A percentile compares a stretch with the other conserved stretches of the same genome.
phyloP scores from a whole-genome alignment of 2,113 vertebrate species.

The Loxodonta africana region DNA sequence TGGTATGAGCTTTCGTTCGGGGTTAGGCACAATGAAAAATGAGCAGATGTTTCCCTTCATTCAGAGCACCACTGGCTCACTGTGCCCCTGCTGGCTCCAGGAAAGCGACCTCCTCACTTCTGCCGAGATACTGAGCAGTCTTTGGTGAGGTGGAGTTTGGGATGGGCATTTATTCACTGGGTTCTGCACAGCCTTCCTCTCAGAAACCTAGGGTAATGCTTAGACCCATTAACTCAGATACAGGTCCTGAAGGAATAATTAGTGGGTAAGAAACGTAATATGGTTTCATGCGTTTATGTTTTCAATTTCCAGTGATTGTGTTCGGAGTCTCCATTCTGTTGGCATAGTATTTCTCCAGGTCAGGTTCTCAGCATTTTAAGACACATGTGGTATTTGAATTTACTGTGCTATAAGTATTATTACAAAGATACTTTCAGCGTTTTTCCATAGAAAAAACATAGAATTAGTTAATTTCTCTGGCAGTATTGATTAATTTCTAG shows the following conservation, averaged over 20 bases:
- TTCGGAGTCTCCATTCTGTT: background rate
- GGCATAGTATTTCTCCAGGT: background rate
- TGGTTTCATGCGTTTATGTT: background rate
- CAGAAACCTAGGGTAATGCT: background rate
- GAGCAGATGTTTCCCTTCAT: constrained; percentile 55
- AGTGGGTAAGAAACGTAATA: background rate
- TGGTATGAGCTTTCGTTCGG: background rate
- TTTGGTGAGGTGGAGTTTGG: background rate
- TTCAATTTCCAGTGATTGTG: background rate
- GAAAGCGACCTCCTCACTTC: background rate
- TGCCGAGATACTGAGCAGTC: rapidly evolving
- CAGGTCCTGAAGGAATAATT: background rate
- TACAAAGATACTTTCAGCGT: constrained; percentile 13
- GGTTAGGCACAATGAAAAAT: background rate
- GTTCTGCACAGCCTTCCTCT: background rate
- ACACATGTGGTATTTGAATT: background rate
- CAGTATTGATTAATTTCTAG: background rate
- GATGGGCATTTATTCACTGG: background rate
- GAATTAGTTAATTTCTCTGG: background rate
- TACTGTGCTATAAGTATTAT: background rate
- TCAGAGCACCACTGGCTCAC: background rate
- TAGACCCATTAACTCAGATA: background rate
- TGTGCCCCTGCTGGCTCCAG: background rate
- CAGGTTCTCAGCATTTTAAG: background rate
- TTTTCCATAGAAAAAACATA: constrained; percentile 7